Conservation (phyloP, 2,113 vertebrate species). For the Lanius collurio region DNA sequence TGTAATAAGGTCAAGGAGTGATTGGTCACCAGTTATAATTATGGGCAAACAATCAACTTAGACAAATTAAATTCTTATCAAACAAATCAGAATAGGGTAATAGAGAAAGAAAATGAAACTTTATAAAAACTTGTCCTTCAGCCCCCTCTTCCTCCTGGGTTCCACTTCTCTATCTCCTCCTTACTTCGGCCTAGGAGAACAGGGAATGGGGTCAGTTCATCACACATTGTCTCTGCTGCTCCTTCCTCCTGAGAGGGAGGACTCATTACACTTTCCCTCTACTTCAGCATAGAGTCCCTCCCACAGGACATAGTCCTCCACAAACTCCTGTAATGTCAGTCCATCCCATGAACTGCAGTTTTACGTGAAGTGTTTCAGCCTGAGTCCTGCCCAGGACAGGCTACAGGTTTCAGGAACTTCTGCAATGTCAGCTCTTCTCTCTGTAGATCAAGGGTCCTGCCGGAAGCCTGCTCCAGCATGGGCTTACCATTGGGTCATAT, state of each 20-base stretch:
- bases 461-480: background rate
- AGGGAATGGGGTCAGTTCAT: background rate
- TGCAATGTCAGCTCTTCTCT: background rate
- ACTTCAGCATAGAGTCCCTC: fast-evolving
- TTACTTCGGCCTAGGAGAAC: too few species aligned
- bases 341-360: background rate
- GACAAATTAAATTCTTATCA: background rate
- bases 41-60: background rate
- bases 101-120: background rate
- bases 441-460: background rate
- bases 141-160: background rate
- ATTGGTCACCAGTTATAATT: background rate
- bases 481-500: too few species aligned
- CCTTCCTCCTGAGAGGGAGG: background rate
- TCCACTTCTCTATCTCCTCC: background rate
- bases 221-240: background rate
- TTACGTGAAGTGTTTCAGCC: background rate
- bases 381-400: too few species aligned
- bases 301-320: background rate
- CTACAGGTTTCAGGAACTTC: background rate
- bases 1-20: background rate
- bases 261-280: background rate
- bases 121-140: too few species aligned
- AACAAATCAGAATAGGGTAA: background rate
- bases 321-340: background rate